A percentile compares a stretch with the other conserved stretches of the same genome.
phyloP scores from a whole-genome alignment of 2,113 vertebrate species.

The Eurystomus gularis region DNA sequence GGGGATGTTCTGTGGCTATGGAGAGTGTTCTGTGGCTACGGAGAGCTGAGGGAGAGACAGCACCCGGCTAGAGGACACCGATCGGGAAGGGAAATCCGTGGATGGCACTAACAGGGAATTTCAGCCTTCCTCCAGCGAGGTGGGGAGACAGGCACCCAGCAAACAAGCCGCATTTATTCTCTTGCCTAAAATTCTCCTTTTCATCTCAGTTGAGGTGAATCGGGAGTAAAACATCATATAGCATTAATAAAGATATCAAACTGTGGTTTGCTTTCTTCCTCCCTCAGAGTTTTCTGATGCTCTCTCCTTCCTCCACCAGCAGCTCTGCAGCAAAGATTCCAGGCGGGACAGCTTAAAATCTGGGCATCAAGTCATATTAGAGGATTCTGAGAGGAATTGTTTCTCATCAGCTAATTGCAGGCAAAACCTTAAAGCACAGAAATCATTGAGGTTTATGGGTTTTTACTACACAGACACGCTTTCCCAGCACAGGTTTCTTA shows the following conservation, averaged over 20 bases:
- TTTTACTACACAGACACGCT: neutral
- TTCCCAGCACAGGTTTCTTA: neutral
- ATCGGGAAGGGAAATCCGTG: neutral
- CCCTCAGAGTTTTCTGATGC: neutral
- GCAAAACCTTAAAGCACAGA: neutral
- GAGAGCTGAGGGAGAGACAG: neutral
- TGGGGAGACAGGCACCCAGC: neutral
- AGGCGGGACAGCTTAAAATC: neutral
- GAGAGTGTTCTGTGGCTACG: neutral
- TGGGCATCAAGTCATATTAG: neutral
- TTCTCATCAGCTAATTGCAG: neutral
- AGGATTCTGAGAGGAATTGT: neutral
- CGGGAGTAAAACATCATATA: neutral
- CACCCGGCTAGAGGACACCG: neutral
- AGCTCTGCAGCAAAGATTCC: neutral
- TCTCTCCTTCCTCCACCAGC: neutral
- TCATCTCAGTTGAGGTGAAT: neutral
- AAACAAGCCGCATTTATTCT: neutral
- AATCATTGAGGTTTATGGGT: fast-evolving
- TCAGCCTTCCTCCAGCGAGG: fast-evolving
- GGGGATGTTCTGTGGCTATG: neutral
- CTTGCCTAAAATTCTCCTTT: neutral
- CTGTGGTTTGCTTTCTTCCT: neutral
- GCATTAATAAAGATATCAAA: neutral
- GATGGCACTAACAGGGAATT: neutral